A percentile compares a stretch with the other conserved stretches of the same genome.
phyloP scores from a whole-genome alignment of 1,140 invertebrate species.

The Heliothis subflexa region DNA sequence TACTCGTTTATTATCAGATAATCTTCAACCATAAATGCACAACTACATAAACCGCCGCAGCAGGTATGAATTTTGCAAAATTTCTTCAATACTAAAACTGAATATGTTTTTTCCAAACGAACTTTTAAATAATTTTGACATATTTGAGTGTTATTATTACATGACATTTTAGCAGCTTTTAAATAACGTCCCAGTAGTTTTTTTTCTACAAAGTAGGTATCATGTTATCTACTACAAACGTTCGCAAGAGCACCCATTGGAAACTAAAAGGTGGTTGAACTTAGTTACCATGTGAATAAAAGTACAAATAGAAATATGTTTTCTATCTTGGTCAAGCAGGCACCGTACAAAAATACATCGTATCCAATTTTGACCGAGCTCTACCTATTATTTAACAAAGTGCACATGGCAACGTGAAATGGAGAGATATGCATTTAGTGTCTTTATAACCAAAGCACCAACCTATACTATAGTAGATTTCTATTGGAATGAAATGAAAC shows the following conservation, averaged over 20 bases:
- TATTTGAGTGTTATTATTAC: constrained; percentile 7
- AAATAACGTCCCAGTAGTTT: constrained; percentile 15
- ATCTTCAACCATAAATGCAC: constrained; percentile 6
- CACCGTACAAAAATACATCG: background rate
- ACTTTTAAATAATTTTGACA: constrained; percentile 35
- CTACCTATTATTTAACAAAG: background rate
- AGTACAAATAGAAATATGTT: constrained; percentile 18
- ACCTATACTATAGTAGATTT: no score
- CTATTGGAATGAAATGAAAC: background rate
- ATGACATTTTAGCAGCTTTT: constrained; percentile 17
- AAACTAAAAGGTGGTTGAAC: constrained; percentile 35
- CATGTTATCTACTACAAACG: constrained; percentile 15
- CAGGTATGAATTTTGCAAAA: constrained; percentile 26
- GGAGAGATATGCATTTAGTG: background rate
- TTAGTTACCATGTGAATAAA: constrained; percentile 42
- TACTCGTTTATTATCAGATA: background rate
- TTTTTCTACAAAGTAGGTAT: constrained; percentile 35
- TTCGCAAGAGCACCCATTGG: background rate
- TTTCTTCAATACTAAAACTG: constrained; percentile 15
- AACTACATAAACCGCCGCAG: background rate
- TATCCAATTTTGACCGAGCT: background rate
- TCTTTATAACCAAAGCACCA: no score
- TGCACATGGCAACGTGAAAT: background rate
- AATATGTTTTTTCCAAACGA: background rate
- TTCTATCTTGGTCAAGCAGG: constrained; percentile 1